A percentile compares a stretch with the other conserved stretches of the same genome.
phyloP scores from a whole-genome alignment of 2,888 invertebrate genomes.

The Conus canariensis region DNA sequence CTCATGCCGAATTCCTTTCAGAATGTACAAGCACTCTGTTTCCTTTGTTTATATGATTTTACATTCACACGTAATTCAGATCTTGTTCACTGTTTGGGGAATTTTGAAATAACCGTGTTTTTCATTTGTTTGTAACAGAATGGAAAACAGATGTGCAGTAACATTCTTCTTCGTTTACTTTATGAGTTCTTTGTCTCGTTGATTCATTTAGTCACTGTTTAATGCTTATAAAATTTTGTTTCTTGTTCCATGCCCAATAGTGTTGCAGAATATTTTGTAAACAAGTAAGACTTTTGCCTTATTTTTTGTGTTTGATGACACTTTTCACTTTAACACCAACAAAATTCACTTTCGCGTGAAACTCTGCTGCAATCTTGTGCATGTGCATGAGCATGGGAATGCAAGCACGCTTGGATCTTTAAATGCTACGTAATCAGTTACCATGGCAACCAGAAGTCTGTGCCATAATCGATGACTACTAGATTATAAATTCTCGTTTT shows the following conservation, averaged over 20 bases:
- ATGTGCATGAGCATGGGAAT: slow-evolving; percentile 44
- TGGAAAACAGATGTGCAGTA: not conserved
- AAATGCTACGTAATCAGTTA: slow-evolving; percentile 21
- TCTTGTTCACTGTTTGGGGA: not conserved
- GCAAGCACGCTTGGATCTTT: slow-evolving; percentile 36
- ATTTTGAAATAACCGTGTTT: slow-evolving; percentile 27
- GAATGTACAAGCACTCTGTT: not conserved
- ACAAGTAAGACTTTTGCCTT: slow-evolving; percentile 68
- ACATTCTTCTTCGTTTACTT: slow-evolving; percentile 12
- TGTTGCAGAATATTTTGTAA: slow-evolving; percentile 71
- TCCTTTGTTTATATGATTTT: not conserved
- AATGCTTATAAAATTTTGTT: slow-evolving; percentile 51
- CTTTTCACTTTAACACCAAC: slow-evolving; percentile 32
- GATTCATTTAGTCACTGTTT: slow-evolving; percentile 17
- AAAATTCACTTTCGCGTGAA: slow-evolving; percentile 35
- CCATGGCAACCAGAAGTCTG: slow-evolving; percentile 37
- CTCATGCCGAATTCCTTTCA: not conserved
- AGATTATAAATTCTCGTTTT: no score
- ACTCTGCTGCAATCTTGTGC: slow-evolving; percentile 39
- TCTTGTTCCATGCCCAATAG: slow-evolving; percentile 68
- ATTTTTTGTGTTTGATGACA: slow-evolving; percentile 47
- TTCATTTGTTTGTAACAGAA: not conserved
- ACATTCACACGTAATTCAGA: not conserved
- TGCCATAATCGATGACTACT: slow-evolving; percentile 3
- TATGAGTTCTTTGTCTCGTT: slow-evolving; percentile 4